Evolutionary conservation across 2,797 vertebrate genomes (phyloP).

Genomic region (Karalla daura): DNA sequence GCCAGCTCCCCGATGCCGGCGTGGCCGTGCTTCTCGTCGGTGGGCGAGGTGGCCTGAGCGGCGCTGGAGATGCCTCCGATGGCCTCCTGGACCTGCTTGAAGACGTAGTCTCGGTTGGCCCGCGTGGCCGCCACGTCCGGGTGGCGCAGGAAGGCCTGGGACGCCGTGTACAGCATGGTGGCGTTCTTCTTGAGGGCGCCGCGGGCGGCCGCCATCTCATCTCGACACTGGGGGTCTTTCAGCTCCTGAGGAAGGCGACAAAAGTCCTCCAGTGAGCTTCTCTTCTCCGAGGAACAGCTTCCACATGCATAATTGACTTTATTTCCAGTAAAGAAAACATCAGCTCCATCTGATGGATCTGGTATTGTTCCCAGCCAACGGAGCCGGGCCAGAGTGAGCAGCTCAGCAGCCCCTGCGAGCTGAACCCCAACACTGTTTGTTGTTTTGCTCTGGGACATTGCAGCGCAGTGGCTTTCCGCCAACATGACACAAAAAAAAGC

Average conservation of each 20-base stretch:
- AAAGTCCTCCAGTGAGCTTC: not conserved
- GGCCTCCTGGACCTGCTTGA: slow-evolving; percentile 99
- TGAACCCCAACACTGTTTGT: slow-evolving; percentile 33
- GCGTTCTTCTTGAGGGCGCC: slow-evolving; percentile 98
- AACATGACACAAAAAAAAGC: slow-evolving; percentile 41
- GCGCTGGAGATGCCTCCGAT: slow-evolving; percentile 96
- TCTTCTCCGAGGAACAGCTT: not conserved
- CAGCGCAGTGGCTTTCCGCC: slow-evolving; percentile 24
- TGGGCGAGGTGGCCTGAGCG: slow-evolving; percentile 96
- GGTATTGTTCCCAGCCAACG: slow-evolving; percentile 45
- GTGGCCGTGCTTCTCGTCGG: slow-evolving; percentile 95
- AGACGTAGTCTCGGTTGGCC: slow-evolving; percentile 98
- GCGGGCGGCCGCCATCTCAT: slow-evolving; percentile 97
- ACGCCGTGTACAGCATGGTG: slow-evolving; percentile 98
- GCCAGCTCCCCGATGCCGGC: slow-evolving; percentile 97
- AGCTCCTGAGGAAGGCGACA: slow-evolving; percentile 86
- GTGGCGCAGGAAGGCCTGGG: slow-evolving; percentile 96
- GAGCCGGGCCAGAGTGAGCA: slow-evolving; percentile 47
- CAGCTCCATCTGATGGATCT: slow-evolving; percentile 29
- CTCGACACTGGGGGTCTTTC: slow-evolving; percentile 97
- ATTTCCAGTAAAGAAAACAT: slow-evolving; percentile 12
- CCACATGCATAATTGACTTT: not conserved
- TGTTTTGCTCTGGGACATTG: slow-evolving; percentile 45
- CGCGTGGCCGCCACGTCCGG: slow-evolving; percentile 96
- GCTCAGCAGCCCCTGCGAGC: slow-evolving; percentile 36